These are phyloP conservation scores for Microhierax caerulescens DNA, from an alignment of 2,797 vertebrate species.

Conservation along the genomic window DNA sequence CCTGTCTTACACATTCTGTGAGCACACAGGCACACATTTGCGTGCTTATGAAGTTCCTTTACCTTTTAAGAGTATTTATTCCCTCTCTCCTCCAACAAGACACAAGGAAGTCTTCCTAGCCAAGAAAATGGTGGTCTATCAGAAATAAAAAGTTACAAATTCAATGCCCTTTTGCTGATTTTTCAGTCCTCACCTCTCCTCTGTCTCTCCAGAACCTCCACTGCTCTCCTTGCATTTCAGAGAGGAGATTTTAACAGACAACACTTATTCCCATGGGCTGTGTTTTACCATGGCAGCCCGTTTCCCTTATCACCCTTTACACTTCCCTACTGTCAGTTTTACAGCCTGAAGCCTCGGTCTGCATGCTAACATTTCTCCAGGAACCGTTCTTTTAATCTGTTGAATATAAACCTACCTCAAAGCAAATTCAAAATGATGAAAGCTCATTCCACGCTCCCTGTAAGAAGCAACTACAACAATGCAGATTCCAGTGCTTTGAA, in stretches of 20 bases:
- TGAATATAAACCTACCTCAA: neutral
- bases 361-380: neutral
- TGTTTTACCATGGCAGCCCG: neutral
- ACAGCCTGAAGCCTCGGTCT: neutral
- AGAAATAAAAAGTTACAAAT: neutral
- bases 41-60: neutral
- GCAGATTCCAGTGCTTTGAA: neutral
- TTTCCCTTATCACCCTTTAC: neutral
- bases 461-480: neutral
- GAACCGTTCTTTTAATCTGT: neutral
- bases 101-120: neutral
- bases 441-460: too few species aligned
- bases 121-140: neutral
- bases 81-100: neutral
- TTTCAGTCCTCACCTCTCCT: neutral
- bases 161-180: neutral
- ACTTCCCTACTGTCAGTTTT: neutral
- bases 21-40: neutral
- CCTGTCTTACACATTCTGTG: neutral
- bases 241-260: neutral
- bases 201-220: neutral
- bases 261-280: neutral
- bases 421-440: neutral
- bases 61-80: neutral
- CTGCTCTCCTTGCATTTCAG: neutral